A percentile compares a stretch with the other conserved stretches of the same genome.
Evolutionary conservation across 2,888 invertebrate species (phyloP).

Genomic region (Nudaria mundana): DNA sequence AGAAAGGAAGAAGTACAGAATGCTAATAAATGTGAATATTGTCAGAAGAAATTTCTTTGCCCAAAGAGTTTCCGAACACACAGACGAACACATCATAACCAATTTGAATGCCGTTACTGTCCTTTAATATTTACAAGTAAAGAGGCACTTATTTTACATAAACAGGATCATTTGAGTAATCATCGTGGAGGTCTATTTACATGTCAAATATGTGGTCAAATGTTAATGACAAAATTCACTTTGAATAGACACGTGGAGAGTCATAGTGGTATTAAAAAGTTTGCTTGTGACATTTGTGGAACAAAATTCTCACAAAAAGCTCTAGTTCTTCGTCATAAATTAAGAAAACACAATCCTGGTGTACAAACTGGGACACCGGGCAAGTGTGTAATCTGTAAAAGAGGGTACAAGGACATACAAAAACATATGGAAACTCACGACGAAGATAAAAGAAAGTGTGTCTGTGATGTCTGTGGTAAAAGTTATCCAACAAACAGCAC

Average conservation of each 20-base stretch:
- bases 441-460: neutral
- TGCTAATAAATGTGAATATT: constrained; percentile 11
- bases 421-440: constrained; percentile 14
- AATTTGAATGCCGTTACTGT: constrained; percentile 18
- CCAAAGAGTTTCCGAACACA: constrained; percentile 10
- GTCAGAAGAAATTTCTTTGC: neutral
- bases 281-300: constrained; percentile 6
- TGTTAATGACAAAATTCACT: neutral
- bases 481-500: constrained; percentile 8
- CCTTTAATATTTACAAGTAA: constrained; percentile 4
- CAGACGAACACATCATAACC: constrained; percentile 15
- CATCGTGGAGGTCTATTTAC: neutral
- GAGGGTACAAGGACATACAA: constrained; percentile 5
- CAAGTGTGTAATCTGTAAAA: constrained; percentile 19
- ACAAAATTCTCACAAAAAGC: constrained; percentile 14
- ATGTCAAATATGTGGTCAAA: constrained; percentile 13
- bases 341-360: constrained; percentile 10
- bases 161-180: too few species aligned
- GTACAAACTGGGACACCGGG: neutral
- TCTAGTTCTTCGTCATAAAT: constrained; percentile 3
- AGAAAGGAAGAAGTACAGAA: neutral
- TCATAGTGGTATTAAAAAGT: constrained; percentile 9
- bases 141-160: neutral
- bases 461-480: constrained; percentile 17
- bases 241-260: constrained; percentile 15